Percentiles rank a stretch among this genome's conserved stretches.
Conservation (phyloP, 2,797 vertebrate species). For the Chelon auratus region DNA sequence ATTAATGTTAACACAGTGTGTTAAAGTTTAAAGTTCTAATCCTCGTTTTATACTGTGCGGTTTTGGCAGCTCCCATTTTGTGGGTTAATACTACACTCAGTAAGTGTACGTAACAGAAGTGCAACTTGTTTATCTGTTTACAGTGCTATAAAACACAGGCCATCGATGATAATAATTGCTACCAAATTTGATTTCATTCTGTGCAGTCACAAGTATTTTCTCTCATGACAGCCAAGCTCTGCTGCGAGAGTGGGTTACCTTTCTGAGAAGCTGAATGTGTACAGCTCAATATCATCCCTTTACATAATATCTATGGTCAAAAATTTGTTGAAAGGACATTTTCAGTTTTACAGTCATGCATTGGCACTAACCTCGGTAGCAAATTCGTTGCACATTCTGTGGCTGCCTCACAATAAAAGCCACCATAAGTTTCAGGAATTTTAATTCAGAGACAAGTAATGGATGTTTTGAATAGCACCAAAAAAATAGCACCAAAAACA, state of each 20-base stretch:
- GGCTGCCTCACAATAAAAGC: slow-evolving; percentile 2
- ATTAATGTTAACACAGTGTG: background rate
- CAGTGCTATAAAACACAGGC: slow-evolving; percentile 1
- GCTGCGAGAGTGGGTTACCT: background rate
- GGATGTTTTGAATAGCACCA: no score
- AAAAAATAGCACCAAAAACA: no score
- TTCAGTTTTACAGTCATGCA: background rate
- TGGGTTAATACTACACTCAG: background rate
- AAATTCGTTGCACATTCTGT: background rate
- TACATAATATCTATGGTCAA: background rate
- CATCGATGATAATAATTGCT: background rate
- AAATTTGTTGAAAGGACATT: background rate
- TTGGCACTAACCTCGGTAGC: background rate
- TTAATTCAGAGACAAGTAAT: slow-evolving; percentile 2
- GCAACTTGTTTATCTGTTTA: background rate
- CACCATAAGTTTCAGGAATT: background rate
- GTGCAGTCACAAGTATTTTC: background rate
- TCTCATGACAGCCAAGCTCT: background rate
- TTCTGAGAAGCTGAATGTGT: background rate
- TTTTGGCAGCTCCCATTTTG: background rate
- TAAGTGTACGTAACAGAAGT: background rate
- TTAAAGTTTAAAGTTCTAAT: slow-evolving; percentile 10
- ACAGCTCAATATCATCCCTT: background rate
- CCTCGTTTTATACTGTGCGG: background rate
- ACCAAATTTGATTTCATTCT: background rate